These are phyloP conservation scores for Sterna hirundo DNA, from an alignment of 2,113 vertebrate genomes.

Conservation along the genomic window DNA sequence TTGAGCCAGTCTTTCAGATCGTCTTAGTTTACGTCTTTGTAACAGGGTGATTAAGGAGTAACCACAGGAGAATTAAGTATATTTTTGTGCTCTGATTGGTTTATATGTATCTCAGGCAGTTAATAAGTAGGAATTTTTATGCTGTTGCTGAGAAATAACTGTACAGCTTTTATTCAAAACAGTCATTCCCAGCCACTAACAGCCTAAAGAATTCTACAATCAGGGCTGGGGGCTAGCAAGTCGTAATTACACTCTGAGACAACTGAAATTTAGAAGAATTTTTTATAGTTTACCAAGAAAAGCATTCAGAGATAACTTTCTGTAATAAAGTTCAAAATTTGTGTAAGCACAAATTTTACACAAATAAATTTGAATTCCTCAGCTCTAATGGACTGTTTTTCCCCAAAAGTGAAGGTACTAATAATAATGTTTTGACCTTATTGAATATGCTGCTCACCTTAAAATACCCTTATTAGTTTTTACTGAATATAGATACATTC, in stretches of 20 bases:
- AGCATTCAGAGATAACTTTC: background rate
- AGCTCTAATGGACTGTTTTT: background rate
- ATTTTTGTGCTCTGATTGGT: background rate
- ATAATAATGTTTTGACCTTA: background rate
- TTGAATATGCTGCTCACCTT: background rate
- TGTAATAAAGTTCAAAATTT: background rate
- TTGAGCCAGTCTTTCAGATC: background rate
- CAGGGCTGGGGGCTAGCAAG: background rate
- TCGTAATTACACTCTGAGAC: background rate
- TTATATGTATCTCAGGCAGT: background rate
- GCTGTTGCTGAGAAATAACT: background rate
- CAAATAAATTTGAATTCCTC: background rate
- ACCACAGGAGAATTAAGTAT: background rate
- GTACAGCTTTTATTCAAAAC: background rate
- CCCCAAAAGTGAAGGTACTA: background rate
- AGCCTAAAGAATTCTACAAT: background rate
- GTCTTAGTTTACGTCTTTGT: background rate
- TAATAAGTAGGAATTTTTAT: background rate
- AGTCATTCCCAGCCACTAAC: background rate
- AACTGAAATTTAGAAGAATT: background rate
- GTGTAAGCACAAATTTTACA: background rate
- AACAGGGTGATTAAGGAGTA: background rate
- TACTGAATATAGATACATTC: background rate
- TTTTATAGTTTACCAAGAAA: background rate
- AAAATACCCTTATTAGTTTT: background rate